Evolutionary conservation across 2,797 vertebrate species (phyloP), one percentile per base, ranked within the genome.

Genomic region (Scolopax bukidnonensis): DNA sequence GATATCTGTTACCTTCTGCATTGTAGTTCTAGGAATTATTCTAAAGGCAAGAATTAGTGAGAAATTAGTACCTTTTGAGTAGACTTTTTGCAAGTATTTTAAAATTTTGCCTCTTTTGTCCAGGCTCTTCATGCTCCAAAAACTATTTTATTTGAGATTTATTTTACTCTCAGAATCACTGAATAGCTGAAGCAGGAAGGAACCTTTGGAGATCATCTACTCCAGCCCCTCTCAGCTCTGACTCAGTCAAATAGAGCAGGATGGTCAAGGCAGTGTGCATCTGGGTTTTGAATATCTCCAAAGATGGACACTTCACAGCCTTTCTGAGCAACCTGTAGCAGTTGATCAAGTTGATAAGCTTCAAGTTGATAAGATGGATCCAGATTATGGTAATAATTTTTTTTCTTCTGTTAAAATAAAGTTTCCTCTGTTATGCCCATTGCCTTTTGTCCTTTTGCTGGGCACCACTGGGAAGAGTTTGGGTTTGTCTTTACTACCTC

Each of bases 401-500:
- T 33, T 59, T 60, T 27, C 2, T n/a, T 57, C 33, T 53, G 1
- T 23, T 84, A 36, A 51, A 21, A 38, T 25, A 2, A 30, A 16
- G 1, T 60, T 48, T 36, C 53, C 4, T 12, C 1, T 63, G 0
- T 63, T 61, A 27, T 54, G 4, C 9, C 12, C 3, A 40, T 45
- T 56, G 5, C 5, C 21, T 78, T 8, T 53, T 36, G 38, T 4
- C 7, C 2, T 67, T 70, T 83, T 45, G 2, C 24, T 30, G 14
- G 4, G 3, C 6, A 54, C 8, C 8, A 25, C 13, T 51, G 12
- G 23, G 30, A 84, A 65, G 41, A 71, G 16, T 50, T 13, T n/a
- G 10, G 3, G 5, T n/a, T 15, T 40, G 4, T 27, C 16, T 40
- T 77, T 50, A 28, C 2, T 68, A 1, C 1, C 0, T 0, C 16